Evolutionary conservation across 2,888 invertebrate genomes (phyloP).

Genomic region (Drosophila diplacantha): DNA sequence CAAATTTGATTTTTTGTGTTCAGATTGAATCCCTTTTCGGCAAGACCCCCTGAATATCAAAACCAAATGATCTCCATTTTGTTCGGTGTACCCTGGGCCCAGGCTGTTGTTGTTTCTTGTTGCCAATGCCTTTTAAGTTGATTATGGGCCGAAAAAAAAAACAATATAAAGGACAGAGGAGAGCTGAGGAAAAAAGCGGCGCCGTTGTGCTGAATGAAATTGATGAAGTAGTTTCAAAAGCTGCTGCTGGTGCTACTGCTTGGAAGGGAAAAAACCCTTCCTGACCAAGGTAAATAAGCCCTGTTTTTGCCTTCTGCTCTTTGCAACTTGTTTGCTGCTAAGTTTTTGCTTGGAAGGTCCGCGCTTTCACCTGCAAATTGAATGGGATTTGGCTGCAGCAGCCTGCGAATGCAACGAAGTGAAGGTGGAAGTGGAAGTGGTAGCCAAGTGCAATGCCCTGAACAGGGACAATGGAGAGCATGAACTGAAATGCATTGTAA

Average conservation of each 20-base stretch:
- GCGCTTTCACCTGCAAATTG: conserved; percentile 57
- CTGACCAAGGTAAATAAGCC: conserved; percentile 48
- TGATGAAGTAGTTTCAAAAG: conserved; percentile 65
- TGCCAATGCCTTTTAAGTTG: conserved; percentile 67
- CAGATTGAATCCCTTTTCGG: neutral
- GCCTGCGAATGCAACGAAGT: conserved; percentile 9
- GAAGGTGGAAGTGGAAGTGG: neutral
- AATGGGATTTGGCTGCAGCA: conserved; percentile 54
- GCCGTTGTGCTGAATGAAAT: conserved; percentile 61
- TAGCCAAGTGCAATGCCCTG: conserved; percentile 55
- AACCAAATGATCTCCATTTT: neutral
- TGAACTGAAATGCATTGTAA: conserved; percentile 40
- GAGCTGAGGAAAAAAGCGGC: conserved; percentile 36
- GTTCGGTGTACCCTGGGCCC: conserved; percentile 11
- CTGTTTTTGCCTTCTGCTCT: conserved; percentile 63
- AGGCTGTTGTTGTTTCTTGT: conserved; percentile 30
- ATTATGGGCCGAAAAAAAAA: conserved; percentile 50
- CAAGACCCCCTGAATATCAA: neutral
- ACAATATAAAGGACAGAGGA: conserved; percentile 18
- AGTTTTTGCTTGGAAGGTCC: conserved; percentile 31
- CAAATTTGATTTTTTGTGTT: neutral
- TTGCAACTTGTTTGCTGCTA: conserved; percentile 62
- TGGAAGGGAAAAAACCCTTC: conserved; percentile 32
- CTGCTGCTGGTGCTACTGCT: conserved; percentile 30
- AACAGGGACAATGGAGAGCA: conserved; percentile 34